A percentile compares a stretch with the other conserved stretches of the same genome.
Conservation (phyloP, 2,888 invertebrate genomes). For the Cactoblastis cactorum region DNA sequence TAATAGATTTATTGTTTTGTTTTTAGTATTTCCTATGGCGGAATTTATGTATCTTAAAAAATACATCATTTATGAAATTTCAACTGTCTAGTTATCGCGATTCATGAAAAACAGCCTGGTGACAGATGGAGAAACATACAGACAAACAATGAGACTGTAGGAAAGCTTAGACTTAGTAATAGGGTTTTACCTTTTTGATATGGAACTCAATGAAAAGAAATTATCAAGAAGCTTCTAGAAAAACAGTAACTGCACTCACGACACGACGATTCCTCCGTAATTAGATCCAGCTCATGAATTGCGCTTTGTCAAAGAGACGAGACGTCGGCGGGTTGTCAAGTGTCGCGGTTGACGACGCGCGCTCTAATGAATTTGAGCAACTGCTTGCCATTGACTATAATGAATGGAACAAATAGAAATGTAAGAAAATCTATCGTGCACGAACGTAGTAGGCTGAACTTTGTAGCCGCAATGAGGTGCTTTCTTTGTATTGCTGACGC, state of each 20-base stretch:
- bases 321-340: slow-evolving; percentile 17
- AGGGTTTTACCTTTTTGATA: too few relatives aligned
- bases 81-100: too few relatives aligned
- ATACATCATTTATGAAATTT: too few relatives aligned
- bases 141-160: too few relatives aligned
- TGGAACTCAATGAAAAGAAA: too few relatives aligned
- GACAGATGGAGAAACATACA: too few relatives aligned
- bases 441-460: background rate
- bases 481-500: background rate
- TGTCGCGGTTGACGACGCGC: slow-evolving; percentile 10
- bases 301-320: slow-evolving; percentile 31
- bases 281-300: slow-evolving; percentile 42
- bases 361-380: slow-evolving; percentile 27
- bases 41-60: too few relatives aligned
- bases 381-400: slow-evolving; percentile 12
- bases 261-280: slow-evolving; percentile 22
- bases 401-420: background rate
- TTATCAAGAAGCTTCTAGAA: slow-evolving; percentile 13
- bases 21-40: too few relatives aligned
- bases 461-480: background rate
- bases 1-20: too few relatives aligned
- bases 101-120: too few relatives aligned
- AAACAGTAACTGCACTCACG: slow-evolving; percentile 11
- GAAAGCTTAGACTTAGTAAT: too few relatives aligned
- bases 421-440: background rate